phyloP scores from a whole-genome alignment of 1,140 invertebrate species.

The Zaprionus gabonicus region DNA sequence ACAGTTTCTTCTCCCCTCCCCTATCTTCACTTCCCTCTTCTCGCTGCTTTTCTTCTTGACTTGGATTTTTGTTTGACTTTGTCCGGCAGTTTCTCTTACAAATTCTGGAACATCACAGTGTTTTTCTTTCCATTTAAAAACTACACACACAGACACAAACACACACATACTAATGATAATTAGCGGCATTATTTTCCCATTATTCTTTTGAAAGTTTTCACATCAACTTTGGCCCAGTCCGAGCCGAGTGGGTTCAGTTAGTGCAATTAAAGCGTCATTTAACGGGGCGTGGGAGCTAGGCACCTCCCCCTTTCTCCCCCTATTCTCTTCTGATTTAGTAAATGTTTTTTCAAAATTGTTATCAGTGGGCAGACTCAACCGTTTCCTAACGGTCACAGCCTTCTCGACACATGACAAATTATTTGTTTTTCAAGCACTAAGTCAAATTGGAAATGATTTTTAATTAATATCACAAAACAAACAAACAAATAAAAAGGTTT shows the following conservation, averaged over 20 bases:
- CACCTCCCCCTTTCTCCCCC: constrained; percentile 4
- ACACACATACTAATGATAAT: constrained; percentile 73
- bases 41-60: neutral
- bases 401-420: constrained; percentile 63
- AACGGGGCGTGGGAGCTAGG: constrained; percentile 72
- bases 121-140: constrained; percentile 51
- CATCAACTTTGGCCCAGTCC: constrained; percentile 30
- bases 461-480: neutral
- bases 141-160: constrained; percentile 49
- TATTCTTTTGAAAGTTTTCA: constrained; percentile 62
- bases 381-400: constrained; percentile 7
- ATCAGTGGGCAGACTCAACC: neutral
- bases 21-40: neutral
- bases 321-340: neutral
- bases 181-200: constrained; percentile 80
- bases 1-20: neutral
- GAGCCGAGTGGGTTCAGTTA: constrained; percentile 44
- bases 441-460: constrained; percentile 19
- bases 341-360: neutral
- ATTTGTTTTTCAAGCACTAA: constrained; percentile 13
- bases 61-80: constrained; percentile 21
- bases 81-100: constrained; percentile 57
- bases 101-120: constrained; percentile 65
- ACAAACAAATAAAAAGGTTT: constrained; percentile 25
- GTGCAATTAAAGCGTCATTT: constrained; percentile 76